Evolutionary conservation across 2,888 invertebrate species (phyloP), one percentile per base, ranked within the genome.

Genomic region (Pristionchus exspectatus): DNA sequence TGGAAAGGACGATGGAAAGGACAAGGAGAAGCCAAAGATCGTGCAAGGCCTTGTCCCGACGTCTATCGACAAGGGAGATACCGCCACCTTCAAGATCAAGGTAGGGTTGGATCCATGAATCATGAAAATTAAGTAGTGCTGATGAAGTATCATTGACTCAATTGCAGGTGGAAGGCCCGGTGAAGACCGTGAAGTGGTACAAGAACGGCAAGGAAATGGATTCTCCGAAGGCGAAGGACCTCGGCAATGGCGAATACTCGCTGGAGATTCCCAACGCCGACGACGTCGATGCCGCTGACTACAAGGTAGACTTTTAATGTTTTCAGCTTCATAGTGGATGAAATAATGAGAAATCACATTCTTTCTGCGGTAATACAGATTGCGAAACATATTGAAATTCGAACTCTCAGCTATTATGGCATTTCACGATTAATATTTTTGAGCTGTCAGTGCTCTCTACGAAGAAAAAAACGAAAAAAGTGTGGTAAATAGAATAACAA

Each of bases 61-160:
- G 90, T 95, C 95, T 0, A 97, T 98, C 4, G 97, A 97, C 90
- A 98, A 97, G 94, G 98, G 98, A 0, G 97, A 97, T 90, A 97
- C 97, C 0, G 96, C 98, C 69, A 97, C 97, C 91, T 96, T 98
- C 24, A 90, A 91, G 66, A 91, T 93, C 9, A 88, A 88, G 87
- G 87, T 69, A 59, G 1, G 91, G 97, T 33, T 77, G 14, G 44
- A 77, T 21, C 18, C 77, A 12, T 72, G 27, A 3, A 33, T 38
- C 30, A 3, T 33, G 12, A 77, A 77, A 5, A 30, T 77, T 2
- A 10, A 38, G 16, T 77, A 33, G 33, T 33, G 38, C 2, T 21
- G 77, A 38, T 77, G 18, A 77, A 38, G 9, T 77, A 21, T 77
- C 44, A 50, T 50, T 50, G 9, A 50, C 44, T 50, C 44, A 50